Evolutionary conservation across 2,797 vertebrate species (phyloP).

Genomic region (Avahi laniger): DNA sequence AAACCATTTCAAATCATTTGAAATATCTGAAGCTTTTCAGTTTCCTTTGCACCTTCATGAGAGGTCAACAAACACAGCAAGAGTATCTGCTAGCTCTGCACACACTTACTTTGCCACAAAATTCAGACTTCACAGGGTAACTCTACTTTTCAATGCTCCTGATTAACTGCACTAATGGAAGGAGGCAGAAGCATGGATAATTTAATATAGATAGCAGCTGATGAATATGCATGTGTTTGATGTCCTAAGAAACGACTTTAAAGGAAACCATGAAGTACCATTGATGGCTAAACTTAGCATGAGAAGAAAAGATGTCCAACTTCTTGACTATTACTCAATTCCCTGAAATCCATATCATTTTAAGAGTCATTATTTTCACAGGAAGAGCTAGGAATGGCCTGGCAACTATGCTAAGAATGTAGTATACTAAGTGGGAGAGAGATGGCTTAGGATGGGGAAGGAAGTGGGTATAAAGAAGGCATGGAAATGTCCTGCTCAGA

Average conservation of each 20-base stretch:
- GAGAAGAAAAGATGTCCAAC: not conserved
- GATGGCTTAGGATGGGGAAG: not conserved
- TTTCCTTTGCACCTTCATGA: slow-evolving; percentile 57
- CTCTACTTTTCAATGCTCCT: slow-evolving; percentile 7
- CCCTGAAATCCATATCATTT: not conserved
- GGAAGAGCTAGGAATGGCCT: not conserved
- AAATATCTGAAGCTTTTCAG: slow-evolving; percentile 32
- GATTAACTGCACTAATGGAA: slow-evolving; percentile 54
- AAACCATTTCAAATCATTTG: slow-evolving; percentile 61
- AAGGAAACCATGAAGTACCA: not conserved
- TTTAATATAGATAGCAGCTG: slow-evolving; percentile 55
- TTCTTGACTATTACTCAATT: slow-evolving; percentile 5
- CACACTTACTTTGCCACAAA: not conserved
- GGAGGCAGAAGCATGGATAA: slow-evolving; percentile 62
- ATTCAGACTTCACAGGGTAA: slow-evolving; percentile 4
- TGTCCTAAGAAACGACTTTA: slow-evolving; percentile 66
- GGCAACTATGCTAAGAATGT: not conserved
- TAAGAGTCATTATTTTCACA: slow-evolving; percentile 11
- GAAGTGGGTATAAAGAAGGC: not conserved
- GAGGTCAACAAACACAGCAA: slow-evolving; percentile 41
- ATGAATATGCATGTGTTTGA: slow-evolving; percentile 67
- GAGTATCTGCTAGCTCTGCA: slow-evolving; percentile 4
- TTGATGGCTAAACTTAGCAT: slow-evolving; percentile 11
- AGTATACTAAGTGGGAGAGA: not conserved
- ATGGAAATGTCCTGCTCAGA: not conserved